Evolutionary conservation across 1,140 invertebrate genomes (phyloP).

Genomic region (Cydia amplana): DNA sequence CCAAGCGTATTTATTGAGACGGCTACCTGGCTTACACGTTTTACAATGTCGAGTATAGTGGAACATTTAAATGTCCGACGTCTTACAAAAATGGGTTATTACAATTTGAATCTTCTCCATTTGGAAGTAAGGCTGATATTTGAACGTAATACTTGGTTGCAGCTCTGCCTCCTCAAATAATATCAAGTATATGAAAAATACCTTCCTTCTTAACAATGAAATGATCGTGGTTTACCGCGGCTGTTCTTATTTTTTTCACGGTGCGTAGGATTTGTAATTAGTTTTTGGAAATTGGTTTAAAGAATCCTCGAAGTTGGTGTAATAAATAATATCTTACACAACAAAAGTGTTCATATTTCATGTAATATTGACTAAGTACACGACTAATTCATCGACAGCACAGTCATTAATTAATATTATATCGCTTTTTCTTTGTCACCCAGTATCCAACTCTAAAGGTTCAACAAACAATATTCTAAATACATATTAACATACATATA

Average conservation of each 20-base stretch:
- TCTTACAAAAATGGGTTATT: background rate
- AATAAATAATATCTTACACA: background rate
- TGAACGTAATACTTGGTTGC: background rate
- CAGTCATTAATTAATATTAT: too few relatives aligned
- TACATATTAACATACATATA: too few relatives aligned
- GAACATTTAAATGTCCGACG: slow-evolving; percentile 5
- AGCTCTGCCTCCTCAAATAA: slow-evolving; percentile 16
- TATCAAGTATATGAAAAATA: slow-evolving; percentile 12
- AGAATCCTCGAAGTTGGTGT: background rate
- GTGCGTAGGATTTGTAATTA: slow-evolving; percentile 6
- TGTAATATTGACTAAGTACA: too few relatives aligned
- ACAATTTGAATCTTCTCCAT: background rate
- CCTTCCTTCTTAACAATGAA: slow-evolving; percentile 16
- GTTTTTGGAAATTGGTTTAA: slow-evolving; percentile 16
- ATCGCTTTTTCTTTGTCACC: too few relatives aligned
- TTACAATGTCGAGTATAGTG: slow-evolving; percentile 15
- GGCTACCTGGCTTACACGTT: slow-evolving; percentile 30
- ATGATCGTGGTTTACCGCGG: slow-evolving; percentile 10
- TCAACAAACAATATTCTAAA: too few relatives aligned
- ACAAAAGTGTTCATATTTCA: background rate
- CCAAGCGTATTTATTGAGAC: slow-evolving; percentile 31
- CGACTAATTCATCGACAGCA: too few relatives aligned
- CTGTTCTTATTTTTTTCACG: slow-evolving; percentile 13
- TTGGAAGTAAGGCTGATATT: background rate
- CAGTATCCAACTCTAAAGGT: too few relatives aligned